Evolutionary conservation across 2,888 invertebrate species (phyloP).

Genomic region (Apodemia zela): DNA sequence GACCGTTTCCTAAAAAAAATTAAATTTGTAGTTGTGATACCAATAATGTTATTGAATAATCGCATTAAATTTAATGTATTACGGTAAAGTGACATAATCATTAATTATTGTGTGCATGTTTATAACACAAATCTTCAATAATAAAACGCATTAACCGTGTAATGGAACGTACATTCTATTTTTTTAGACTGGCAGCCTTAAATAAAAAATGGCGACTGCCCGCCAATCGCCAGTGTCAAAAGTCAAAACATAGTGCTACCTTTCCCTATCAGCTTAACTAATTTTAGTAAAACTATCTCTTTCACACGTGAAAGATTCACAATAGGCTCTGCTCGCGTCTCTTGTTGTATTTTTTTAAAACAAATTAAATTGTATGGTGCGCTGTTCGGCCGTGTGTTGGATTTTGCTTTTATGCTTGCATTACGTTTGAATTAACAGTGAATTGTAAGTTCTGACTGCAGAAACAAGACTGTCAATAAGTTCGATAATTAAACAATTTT

Average conservation of each 20-base stretch:
- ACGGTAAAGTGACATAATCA: no score
- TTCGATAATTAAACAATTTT: neutral
- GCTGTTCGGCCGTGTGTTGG: slow-evolving; percentile 53
- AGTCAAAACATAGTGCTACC: slow-evolving; percentile 10
- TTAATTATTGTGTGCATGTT: no score
- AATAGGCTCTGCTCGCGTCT: slow-evolving; percentile 23
- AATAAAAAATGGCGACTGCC: slow-evolving; percentile 36
- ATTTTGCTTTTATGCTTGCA: slow-evolving; percentile 53
- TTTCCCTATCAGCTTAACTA: slow-evolving; percentile 1
- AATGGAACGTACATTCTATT: slow-evolving; percentile 25
- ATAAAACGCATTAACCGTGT: neutral
- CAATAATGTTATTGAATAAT: no score
- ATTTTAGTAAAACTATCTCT: slow-evolving; percentile 17
- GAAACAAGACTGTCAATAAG: neutral
- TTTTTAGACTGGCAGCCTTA: neutral
- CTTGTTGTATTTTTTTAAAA: slow-evolving; percentile 32
- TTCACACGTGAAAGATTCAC: slow-evolving; percentile 21
- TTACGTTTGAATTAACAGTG: slow-evolving; percentile 39
- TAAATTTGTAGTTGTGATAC: no score
- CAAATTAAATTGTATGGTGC: slow-evolving; percentile 50
- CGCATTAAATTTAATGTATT: no score
- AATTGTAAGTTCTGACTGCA: neutral
- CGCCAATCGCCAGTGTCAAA: slow-evolving; percentile 28
- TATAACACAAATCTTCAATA: no score
- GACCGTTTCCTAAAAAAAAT: no score